These are phyloP conservation scores for Plebejus anna DNA, from an alignment of 2,888 invertebrate genomes.

Conservation along the genomic window DNA sequence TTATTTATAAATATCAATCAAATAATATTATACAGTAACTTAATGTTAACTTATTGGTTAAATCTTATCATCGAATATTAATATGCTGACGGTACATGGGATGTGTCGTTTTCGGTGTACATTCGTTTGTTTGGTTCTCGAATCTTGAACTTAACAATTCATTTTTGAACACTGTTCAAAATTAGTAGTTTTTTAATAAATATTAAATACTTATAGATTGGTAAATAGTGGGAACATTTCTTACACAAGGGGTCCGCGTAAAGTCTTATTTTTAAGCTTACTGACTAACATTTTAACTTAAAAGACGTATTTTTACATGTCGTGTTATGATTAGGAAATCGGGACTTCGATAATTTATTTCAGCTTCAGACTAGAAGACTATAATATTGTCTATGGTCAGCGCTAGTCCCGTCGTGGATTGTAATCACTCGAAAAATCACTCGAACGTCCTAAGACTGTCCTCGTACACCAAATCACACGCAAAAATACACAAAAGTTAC, in stretches of 20 bases:
- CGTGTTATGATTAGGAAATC: not conserved
- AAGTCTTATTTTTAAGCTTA: not conserved
- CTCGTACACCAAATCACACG: slow-evolving; percentile 31
- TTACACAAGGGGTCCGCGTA: not conserved
- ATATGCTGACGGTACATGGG: not conserved
- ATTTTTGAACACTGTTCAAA: not conserved
- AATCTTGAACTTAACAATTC: not conserved
- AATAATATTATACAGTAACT: not conserved
- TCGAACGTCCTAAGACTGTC: not conserved
- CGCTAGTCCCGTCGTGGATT: not conserved
- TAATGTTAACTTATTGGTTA: not conserved
- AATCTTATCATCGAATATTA: not conserved
- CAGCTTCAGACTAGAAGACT: slow-evolving; percentile 3
- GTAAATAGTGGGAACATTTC: not conserved
- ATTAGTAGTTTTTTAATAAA: not conserved
- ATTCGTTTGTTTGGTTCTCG: not conserved
- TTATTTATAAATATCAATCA: not conserved
- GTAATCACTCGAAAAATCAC: not conserved
- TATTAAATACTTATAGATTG: no score
- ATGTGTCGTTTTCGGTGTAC: not conserved
- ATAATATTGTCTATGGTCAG: not conserved
- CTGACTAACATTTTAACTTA: slow-evolving; percentile 1
- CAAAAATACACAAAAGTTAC: slow-evolving; percentile 20
- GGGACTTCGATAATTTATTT: not conserved
- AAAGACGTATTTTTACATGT: slow-evolving; percentile 2